Percentiles rank a stretch among this genome's conserved stretches.
Evolutionary conservation across 2,888 invertebrate genomes (phyloP).

Genomic region (Halictus quadricinctus): DNA sequence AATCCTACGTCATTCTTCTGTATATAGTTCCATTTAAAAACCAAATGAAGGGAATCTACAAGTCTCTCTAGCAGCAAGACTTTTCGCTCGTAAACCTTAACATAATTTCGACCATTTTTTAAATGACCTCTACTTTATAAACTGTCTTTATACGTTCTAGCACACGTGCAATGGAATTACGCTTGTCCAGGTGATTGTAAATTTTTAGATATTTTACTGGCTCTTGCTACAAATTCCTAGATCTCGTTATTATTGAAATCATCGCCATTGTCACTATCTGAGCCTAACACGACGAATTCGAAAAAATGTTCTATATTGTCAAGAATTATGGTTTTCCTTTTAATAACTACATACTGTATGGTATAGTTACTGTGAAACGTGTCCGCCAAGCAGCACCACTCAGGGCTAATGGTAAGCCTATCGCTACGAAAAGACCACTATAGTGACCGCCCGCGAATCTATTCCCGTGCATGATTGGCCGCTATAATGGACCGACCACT

Average conservation of each 20-base stretch:
- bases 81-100: not conserved
- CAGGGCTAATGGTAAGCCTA: conserved; percentile 13
- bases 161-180: not conserved
- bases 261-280: not conserved
- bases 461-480: conserved; percentile 10
- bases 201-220: not conserved
- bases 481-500: conserved; percentile 2
- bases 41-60: not conserved
- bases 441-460: conserved; percentile 1
- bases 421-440: conserved; percentile 16
- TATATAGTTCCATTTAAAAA: not conserved
- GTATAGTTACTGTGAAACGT: not conserved
- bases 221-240: not conserved
- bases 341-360: not conserved
- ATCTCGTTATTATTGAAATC: not conserved
- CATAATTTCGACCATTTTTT: not conserved
- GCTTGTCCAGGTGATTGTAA: not conserved
- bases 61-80: not conserved
- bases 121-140: not conserved
- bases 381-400: not conserved
- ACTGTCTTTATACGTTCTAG: not conserved
- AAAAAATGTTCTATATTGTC: not conserved
- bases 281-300: not conserved
- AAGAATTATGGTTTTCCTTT: not conserved
- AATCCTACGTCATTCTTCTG: not conserved